A percentile compares a stretch with the other conserved stretches of the same genome.
phyloP scores from a whole-genome alignment of 2,797 vertebrate genomes.

The Chelidonichthys spinosus region DNA sequence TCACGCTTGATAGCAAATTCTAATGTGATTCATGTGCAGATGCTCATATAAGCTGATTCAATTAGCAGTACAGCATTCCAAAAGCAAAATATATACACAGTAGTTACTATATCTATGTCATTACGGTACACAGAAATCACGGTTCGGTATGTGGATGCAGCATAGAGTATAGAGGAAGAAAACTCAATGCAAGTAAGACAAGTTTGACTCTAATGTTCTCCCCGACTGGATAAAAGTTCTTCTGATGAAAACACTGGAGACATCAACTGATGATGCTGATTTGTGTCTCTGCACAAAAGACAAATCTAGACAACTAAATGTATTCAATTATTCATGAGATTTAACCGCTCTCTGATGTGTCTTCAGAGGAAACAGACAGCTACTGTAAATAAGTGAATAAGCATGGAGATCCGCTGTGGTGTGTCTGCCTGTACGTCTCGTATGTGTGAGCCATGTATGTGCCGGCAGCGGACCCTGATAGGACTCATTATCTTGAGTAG shows the following conservation, averaged over 20 bases:
- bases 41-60: conserved; percentile 19
- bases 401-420: conserved; percentile 9
- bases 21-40: conserved; percentile 35
- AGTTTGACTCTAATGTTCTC: not conserved
- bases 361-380: conserved; percentile 57
- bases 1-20: conserved; percentile 30
- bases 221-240: not conserved
- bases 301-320: conserved; percentile 35
- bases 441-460: conserved; percentile 46
- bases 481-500: conserved; percentile 77
- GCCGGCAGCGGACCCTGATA: conserved; percentile 50
- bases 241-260: conserved; percentile 3
- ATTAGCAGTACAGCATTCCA: conserved; percentile 29
- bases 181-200: not conserved
- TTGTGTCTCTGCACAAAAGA: conserved; percentile 26
- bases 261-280: conserved; percentile 21
- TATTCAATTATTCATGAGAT: conserved; percentile 57
- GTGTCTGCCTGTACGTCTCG: conserved; percentile 17
- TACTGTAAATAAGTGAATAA: conserved; percentile 52
- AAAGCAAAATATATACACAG: conserved; percentile 18
- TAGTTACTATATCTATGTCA: not conserved
- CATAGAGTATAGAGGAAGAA: not conserved
- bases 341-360: conserved; percentile 38
- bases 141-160: no score
- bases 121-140: no score